A percentile compares a stretch with the other conserved stretches of the same genome.
Evolutionary conservation across 2,888 invertebrate species (phyloP).

Genomic region (Xylocampa areola): DNA sequence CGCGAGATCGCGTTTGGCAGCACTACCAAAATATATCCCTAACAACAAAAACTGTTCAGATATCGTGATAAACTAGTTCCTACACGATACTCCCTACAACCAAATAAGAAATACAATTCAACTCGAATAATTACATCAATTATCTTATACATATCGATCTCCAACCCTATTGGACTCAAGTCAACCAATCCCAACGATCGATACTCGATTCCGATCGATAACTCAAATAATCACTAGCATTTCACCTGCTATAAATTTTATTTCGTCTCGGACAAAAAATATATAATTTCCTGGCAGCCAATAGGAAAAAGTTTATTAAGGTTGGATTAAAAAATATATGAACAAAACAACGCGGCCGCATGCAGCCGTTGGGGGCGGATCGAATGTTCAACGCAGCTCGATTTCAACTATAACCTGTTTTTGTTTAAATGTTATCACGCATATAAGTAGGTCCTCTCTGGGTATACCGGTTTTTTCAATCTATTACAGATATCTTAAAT

Average conservation of each 20-base stretch:
- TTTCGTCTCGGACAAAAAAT: conserved; percentile 74
- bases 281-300: conserved; percentile 84
- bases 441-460: no score
- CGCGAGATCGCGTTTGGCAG: conserved; percentile 86
- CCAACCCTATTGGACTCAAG: conserved; percentile 69
- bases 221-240: conserved; percentile 70
- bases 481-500: no score
- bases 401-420: conserved; percentile 79
- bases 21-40: conserved; percentile 57
- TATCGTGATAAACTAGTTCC: conserved; percentile 66
- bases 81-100: conserved; percentile 58
- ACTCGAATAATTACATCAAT: conserved; percentile 52
- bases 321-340: conserved; percentile 72
- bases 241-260: conserved; percentile 88
- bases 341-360: conserved; percentile 70
- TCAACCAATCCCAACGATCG: conserved; percentile 63
- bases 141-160: conserved; percentile 64
- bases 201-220: conserved; percentile 69
- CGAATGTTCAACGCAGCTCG: conserved; percentile 73
- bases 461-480: no score
- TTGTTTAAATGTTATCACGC: conserved; percentile 72
- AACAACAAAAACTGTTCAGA: conserved; percentile 61
- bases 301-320: conserved; percentile 88
- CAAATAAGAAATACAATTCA: conserved; percentile 45
- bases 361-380: conserved; percentile 81